Evolutionary conservation across 2,113 vertebrate genomes (phyloP), one percentile per base, ranked within the genome.

Genomic region (Turdus rufiventris): DNA sequence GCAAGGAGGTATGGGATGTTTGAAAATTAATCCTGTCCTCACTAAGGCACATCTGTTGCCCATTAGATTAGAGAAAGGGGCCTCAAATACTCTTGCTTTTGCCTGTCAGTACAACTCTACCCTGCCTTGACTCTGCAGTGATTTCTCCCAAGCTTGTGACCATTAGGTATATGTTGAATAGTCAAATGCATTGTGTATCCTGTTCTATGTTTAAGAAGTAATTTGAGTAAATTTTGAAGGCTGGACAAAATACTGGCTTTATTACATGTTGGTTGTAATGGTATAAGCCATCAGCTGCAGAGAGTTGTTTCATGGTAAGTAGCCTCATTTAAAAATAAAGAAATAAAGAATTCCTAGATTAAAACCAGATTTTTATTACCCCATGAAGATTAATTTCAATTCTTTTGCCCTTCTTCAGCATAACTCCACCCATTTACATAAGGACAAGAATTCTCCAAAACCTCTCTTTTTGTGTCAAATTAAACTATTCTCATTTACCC

Each of bases 21-120:
- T 83, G 60, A 86, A 71, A 63, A 61, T 77, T 93, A 95, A 65
- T 91, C 68, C 82, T 87, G 19, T 81, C 89, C 54, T 80, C 57
- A 68, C 74, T 76, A 36, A 89, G n/a, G 40, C 78, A 93, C 92
- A 90, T 93, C 85, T 96, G 92, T 56, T 93, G 65, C 70, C 61
- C 61, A 51, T 88, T 84, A 90, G 57, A 61, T 67, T 45, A 61
- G 47, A 96, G 81, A 92, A 94, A 85, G 82, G 65, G 84, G 19
- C 75, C 40, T 85, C 89, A 90, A 43, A 85, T 70, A 63, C 36
- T 38, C 50, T 75, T 77, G 57, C 18, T 80, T 85, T 94, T 71
- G 6, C 77, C n/a, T 84, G 26, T 23, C 2, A 4, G 10, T 53
- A 48, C 45, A 70, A 20, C 29, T 47, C 70, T 76, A 34, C 16